Conservation (phyloP, 2,797 vertebrate species). For the Poecilia velifera region DNA sequence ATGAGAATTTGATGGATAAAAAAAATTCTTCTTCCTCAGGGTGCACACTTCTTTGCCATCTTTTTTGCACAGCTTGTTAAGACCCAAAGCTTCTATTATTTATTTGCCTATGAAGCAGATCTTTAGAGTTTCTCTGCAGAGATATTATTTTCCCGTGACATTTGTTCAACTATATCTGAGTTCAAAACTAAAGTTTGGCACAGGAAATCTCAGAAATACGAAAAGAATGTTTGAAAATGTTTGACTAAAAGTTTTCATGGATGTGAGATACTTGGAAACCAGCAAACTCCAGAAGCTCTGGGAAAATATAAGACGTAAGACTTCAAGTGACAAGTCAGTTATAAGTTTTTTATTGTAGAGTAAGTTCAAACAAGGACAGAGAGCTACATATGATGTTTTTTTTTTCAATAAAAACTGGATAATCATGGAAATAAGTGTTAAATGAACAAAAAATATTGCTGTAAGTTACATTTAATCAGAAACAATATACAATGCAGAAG, state of each 20-base stretch:
- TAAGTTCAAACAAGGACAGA: conserved; percentile 55
- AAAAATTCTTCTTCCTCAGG: conserved; percentile 15
- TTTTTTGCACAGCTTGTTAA: conserved; percentile 17
- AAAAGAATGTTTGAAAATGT: background rate
- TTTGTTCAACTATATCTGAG: background rate
- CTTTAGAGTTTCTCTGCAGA: background rate
- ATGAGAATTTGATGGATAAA: conserved; percentile 37
- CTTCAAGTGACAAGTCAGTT: conserved; percentile 21
- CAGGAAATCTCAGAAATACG: background rate
- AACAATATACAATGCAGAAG: background rate
- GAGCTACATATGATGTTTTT: conserved; percentile 36
- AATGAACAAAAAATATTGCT: conserved; percentile 4
- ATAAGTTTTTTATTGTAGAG: conserved; percentile 74
- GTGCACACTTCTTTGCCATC: conserved; percentile 16
- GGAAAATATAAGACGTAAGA: background rate
- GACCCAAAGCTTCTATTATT: background rate
- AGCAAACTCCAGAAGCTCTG: background rate
- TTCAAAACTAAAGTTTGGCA: background rate
- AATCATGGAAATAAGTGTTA: conserved; percentile 6
- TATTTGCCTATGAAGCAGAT: background rate
- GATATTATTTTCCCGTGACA: background rate
- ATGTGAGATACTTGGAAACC: background rate
- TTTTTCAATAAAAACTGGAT: conserved; percentile 33
- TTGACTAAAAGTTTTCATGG: background rate
- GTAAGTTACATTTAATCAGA: conserved; percentile 6